phyloP scores from a whole-genome alignment of 2,888 invertebrate species.

The Hydroisotoma schaefferi region DNA sequence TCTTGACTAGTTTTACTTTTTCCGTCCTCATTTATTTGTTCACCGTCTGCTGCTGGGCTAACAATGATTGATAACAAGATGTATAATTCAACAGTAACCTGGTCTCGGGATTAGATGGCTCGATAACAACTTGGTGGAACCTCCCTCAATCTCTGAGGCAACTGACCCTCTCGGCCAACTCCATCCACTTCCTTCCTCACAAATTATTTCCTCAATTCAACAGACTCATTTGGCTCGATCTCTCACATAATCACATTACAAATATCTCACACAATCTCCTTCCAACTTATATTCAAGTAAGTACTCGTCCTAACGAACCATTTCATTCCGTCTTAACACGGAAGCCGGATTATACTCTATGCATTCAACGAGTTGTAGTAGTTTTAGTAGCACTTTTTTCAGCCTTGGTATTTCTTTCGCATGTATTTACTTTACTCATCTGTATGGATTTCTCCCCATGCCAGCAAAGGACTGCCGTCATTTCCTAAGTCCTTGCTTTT shows the following conservation, averaged over 20 bases:
- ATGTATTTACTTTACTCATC: no score
- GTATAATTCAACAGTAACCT: slow-evolving; percentile 36
- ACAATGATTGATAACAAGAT: no score
- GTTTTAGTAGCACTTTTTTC: slow-evolving; percentile 4
- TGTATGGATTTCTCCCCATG: not conserved
- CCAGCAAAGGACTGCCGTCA: not conserved
- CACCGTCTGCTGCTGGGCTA: no score
- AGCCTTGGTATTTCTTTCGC: no score
- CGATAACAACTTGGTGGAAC: slow-evolving; percentile 47
- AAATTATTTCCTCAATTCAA: slow-evolving; percentile 44
- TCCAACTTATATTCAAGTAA: slow-evolving; percentile 47
- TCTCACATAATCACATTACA: slow-evolving; percentile 45
- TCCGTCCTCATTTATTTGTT: no score
- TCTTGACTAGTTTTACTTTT: not conserved
- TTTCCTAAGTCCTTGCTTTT: no score
- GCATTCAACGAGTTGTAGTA: not conserved
- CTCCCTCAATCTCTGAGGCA: slow-evolving; percentile 43
- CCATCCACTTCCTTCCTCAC: slow-evolving; percentile 43
- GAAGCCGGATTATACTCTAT: not conserved
- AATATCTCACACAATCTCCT: slow-evolving; percentile 43
- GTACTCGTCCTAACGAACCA: not conserved
- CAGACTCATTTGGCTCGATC: slow-evolving; percentile 46
- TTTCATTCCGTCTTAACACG: not conserved
- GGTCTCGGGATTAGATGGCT: slow-evolving; percentile 40
- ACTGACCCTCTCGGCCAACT: slow-evolving; percentile 44